These are phyloP conservation scores for Himalopsyche anomala DNA, from an alignment of 2,888 invertebrate species.

Conservation along the genomic window DNA sequence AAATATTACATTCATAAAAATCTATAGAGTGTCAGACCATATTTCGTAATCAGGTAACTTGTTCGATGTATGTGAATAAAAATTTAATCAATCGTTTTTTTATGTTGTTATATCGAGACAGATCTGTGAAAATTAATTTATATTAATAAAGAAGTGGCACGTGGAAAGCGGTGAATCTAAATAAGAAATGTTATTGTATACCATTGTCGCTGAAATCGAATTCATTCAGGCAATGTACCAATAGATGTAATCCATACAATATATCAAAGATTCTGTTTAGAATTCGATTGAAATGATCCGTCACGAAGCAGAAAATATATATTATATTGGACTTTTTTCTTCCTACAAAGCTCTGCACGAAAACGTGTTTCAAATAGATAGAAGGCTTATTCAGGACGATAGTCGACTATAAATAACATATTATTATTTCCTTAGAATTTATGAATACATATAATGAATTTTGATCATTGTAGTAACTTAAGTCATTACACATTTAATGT, in stretches of 20 bases:
- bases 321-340: not conserved
- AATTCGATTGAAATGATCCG: slow-evolving; percentile 10
- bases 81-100: not conserved
- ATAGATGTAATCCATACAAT: not conserved
- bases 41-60: too few species aligned
- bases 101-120: not conserved
- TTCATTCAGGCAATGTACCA: slow-evolving; percentile 3
- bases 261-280: slow-evolving; percentile 3
- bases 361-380: not conserved
- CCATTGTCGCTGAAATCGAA: not conserved
- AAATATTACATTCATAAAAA: too few species aligned
- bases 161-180: not conserved
- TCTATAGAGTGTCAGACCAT: too few species aligned
- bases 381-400: too few species aligned
- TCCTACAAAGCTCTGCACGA: not conserved
- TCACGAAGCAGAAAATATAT: not conserved
- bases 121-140: not conserved
- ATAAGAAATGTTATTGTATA: not conserved
- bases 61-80: too few species aligned
- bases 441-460: too few species aligned
- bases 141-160: not conserved
- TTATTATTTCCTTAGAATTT: too few species aligned
- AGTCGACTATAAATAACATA: too few species aligned
- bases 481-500: too few species aligned
- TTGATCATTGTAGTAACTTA: too few species aligned